Evolutionary conservation across 2,888 invertebrate species (phyloP).

Genomic region (Eupelmus urozonus): DNA sequence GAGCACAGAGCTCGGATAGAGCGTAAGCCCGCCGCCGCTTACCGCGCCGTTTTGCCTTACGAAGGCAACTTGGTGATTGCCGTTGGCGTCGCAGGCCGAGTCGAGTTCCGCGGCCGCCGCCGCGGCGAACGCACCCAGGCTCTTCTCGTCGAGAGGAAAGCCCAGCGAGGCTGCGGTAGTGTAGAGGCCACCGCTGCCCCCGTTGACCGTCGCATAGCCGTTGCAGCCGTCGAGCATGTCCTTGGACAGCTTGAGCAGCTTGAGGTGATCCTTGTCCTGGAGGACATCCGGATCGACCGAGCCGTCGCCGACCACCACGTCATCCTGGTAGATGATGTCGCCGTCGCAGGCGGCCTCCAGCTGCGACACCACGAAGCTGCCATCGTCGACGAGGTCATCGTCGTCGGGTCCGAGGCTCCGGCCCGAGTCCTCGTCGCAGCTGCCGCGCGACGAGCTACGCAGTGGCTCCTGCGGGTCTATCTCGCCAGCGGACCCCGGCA

Average conservation of each 20-base stretch:
- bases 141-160: conserved; percentile 58
- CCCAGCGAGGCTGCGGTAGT: conserved; percentile 41
- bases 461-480: conserved; percentile 52
- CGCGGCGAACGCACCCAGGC: conserved; percentile 55
- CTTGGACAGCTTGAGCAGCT: conserved; percentile 57
- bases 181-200: conserved; percentile 14
- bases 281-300: conserved; percentile 7
- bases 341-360: conserved; percentile 55
- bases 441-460: conserved; percentile 52
- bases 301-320: conserved; percentile 36
- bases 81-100: conserved; percentile 54
- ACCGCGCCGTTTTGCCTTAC: conserved; percentile 54
- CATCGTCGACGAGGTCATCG: conserved; percentile 56
- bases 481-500: conserved; percentile 45
- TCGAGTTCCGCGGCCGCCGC: conserved; percentile 54
- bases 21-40: conserved; percentile 27
- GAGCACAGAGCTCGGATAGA: conserved; percentile 46
- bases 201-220: conserved; percentile 52
- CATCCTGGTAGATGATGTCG: conserved; percentile 56
- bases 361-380: conserved; percentile 57
- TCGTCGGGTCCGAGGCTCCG: conserved; percentile 44
- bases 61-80: conserved; percentile 55
- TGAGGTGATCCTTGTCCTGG: conserved; percentile 56
- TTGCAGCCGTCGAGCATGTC: conserved; percentile 59
- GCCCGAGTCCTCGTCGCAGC: conserved; percentile 55